Percentiles rank a stretch among this genome's conserved stretches.
phyloP scores from a whole-genome alignment of 2,797 vertebrate genomes.

The Xiphorhynchus erythropygius region DNA sequence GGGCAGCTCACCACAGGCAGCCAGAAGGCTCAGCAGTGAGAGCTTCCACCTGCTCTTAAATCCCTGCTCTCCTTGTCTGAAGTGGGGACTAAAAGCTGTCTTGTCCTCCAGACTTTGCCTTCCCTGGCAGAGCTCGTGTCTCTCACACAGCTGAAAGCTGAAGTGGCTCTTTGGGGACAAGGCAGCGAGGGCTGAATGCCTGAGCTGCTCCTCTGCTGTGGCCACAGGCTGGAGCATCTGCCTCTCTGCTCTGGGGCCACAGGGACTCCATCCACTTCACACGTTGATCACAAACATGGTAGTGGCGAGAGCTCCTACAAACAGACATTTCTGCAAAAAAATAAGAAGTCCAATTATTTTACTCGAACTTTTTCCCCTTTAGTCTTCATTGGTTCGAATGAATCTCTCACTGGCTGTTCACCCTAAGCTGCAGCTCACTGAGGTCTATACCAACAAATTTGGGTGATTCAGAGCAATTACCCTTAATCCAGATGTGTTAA shows the following conservation, averaged over 20 bases:
- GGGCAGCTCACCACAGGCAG: neutral
- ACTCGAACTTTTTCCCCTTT: neutral
- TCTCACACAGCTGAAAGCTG: neutral
- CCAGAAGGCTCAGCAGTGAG: neutral
- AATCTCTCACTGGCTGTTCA: neutral
- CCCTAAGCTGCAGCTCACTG: neutral
- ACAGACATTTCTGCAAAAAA: neutral
- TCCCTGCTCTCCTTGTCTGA: neutral
- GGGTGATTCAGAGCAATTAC: neutral
- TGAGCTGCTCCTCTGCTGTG: neutral
- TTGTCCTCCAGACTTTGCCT: neutral
- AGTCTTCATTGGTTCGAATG: neutral
- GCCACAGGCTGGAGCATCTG: neutral
- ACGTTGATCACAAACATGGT: neutral
- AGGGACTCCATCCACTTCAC: neutral
- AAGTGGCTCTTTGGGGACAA: neutral
- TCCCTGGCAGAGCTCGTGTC: neutral
- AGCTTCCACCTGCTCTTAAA: neutral
- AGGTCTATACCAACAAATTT: fast-evolving
- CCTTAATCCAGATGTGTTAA: neutral
- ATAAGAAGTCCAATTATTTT: neutral
- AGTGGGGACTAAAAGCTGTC: neutral
- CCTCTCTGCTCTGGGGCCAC: neutral
- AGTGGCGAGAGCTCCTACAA: neutral
- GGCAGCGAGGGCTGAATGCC: neutral